Percentiles rank a stretch among this genome's conserved stretches.
Evolutionary conservation across 2,797 vertebrate genomes (phyloP).

Genomic region (Enteromius afrohamiltoni): DNA sequence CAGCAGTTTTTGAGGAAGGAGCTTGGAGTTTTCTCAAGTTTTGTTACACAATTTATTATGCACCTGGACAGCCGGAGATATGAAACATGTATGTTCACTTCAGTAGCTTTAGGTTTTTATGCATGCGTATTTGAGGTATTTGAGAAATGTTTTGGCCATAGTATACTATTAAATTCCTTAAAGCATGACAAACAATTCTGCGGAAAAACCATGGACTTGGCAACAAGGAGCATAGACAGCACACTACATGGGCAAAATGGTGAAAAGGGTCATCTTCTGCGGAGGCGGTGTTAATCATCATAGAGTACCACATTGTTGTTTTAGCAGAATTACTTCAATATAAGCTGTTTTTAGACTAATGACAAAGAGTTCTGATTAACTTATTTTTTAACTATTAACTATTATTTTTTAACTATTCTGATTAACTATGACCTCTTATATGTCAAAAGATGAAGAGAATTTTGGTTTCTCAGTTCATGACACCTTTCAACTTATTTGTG

Average conservation of each 20-base stretch:
- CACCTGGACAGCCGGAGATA: neutral
- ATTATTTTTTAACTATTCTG: no score
- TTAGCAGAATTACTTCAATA: neutral
- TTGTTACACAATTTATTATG: neutral
- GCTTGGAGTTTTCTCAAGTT: neutral
- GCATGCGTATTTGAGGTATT: no score
- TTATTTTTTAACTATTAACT: no score
- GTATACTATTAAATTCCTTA: no score
- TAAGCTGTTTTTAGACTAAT: neutral
- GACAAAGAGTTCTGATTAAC: neutral
- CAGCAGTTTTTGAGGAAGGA: constrained; percentile 2
- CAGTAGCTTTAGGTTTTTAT: no score
- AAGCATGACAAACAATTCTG: no score
- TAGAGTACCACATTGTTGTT: neutral
- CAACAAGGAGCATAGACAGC: neutral
- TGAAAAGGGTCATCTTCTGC: neutral
- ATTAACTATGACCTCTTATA: neutral
- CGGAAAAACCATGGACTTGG: no score
- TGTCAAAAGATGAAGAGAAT: neutral
- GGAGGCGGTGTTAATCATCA: neutral
- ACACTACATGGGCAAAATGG: neutral
- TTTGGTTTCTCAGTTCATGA: neutral
- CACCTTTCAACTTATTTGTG: neutral
- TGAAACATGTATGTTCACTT: neutral
- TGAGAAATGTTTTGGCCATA: no score